Base-by-base conservation (phyloP, 2,888 invertebrate species). In the Fragum whitleyi region DNA sequence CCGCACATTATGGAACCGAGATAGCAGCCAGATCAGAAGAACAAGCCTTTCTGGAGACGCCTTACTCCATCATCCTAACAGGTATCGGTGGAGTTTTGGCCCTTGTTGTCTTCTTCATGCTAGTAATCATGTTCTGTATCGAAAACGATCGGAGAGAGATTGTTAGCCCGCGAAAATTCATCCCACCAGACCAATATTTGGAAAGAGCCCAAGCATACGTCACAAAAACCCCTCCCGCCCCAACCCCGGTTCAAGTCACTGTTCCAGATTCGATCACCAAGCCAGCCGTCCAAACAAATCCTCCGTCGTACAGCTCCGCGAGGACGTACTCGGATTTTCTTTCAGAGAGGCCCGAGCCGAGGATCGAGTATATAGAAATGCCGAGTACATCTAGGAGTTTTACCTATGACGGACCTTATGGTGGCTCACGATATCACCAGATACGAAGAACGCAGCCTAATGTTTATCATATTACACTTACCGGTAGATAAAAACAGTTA, bases 61-160 rank as follows among this genome's bases (percentile, higher is more conserved):
- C 65, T 21, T 65, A 23, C 16, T 65, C 65, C 2, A 42, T 65
- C 65, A 42, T 65, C 1, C 65, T 65, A 21, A 65, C 65, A 0
- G 65, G 65, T 21, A 39, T 65, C 11, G 65, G 65, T 9, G 65
- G 65, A 26, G 36, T 65, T 26, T 39, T 65, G 1, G 65, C 65
- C 19, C 39, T 65, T n/a, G 23, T 65, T 6, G 65, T 26, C 11
- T 65, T 65, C 42, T 65, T 65, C 42, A n/a, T 65, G 9, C 23
- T 65, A 5, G 65, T 42, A 1, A 42, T 42, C 42, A 42, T 42
- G 65, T 21, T 23, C 23, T 65, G 65, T 23, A 23, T 32, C 21
- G 65, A 65, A 9, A 65, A 39, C 26, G 42, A 65, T 23, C 39
- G 21, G 5, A 42, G 42, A 42, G 65, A 42, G 42, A 5, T 42